Base-by-base conservation (phyloP, 1,140 invertebrate species). In the Oryzaephilus surinamensis region DNA sequence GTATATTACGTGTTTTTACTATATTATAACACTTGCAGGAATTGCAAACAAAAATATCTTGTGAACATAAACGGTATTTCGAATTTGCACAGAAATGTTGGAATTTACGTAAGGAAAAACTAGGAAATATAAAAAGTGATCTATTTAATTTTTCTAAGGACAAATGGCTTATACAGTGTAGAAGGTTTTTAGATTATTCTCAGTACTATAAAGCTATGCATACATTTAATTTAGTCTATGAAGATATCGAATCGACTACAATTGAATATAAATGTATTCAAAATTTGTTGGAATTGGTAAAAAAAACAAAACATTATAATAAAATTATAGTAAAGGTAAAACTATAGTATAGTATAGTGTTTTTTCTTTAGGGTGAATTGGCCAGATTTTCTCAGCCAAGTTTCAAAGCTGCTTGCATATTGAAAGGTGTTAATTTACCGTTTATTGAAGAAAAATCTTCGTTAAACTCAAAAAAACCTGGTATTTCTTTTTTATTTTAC, bases 231-330 rank as follows among this genome's bases (percentile, higher is more conserved):
- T 33, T 51, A 27, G 44, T 19, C 20, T 47, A 43, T 32, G 32
- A 40, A 24, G 51, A 51, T 33, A 32, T 46, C 32, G 45, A 54
- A 10, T n/a, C n/a, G n/a, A 41, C 24, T 23, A 26, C 45, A 7
- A 41, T 57, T 11, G 46, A 51, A 14, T 49, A 34, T 38, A 35
- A 42, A 18, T 45, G 37, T 38, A 30, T 46, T 4, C 19, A 27
- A n/a, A 50, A 48, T 44, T 19, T 52, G 6, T 41, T 50, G 17
- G 48, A 54, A 40, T 23, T 50, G 39, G 50, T 54, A 49, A 41
- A 11, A n/a, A n/a, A n/a, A n/a, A 31, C 18, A 32, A 13, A 11
- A 21, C 8, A 31, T 39, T 31, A 29, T 30, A 30, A 28, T 45
- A 39, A 4, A 14, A 21, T 34, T 28, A 16, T 38, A 8, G 10